Percentiles rank a stretch among this genome's conserved stretches.
phyloP scores from a whole-genome alignment of 2,888 invertebrate genomes.

The Esperia sulphurella region DNA sequence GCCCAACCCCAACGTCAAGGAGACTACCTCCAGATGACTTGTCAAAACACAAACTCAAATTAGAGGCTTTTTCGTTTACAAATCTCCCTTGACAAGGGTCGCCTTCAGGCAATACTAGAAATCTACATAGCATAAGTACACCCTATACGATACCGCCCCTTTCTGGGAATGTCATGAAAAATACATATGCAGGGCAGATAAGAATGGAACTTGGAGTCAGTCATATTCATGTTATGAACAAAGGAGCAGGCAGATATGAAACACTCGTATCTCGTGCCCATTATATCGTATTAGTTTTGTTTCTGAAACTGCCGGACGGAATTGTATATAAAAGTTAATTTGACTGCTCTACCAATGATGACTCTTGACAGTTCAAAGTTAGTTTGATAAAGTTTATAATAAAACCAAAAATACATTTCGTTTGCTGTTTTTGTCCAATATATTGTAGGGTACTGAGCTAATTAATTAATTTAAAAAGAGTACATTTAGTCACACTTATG shows the following conservation, averaged over 20 bases:
- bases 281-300: conserved; percentile 1
- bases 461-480: no score
- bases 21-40: conserved; percentile 47
- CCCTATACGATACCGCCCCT: conserved; percentile 25
- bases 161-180: conserved; percentile 36
- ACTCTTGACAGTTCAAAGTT: no score
- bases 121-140: conserved; percentile 29
- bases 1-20: conserved; percentile 26
- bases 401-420: no score
- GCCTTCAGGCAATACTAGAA: conserved; percentile 43
- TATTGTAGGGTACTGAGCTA: no score
- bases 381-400: no score
- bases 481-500: no score
- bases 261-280: neutral
- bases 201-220: conserved; percentile 4
- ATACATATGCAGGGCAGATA: conserved; percentile 16
- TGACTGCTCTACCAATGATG: no score
- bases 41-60: conserved; percentile 63
- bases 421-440: no score
- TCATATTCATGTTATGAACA: conserved; percentile 7
- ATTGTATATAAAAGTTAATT: no score
- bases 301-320: neutral
- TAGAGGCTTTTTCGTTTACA: conserved; percentile 63
- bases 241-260: conserved; percentile 3
- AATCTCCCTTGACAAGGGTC: conserved; percentile 69